These are phyloP conservation scores for Pontoporia blainvillei DNA, from an alignment of 2,113 vertebrate genomes.

Conservation along the genomic window DNA sequence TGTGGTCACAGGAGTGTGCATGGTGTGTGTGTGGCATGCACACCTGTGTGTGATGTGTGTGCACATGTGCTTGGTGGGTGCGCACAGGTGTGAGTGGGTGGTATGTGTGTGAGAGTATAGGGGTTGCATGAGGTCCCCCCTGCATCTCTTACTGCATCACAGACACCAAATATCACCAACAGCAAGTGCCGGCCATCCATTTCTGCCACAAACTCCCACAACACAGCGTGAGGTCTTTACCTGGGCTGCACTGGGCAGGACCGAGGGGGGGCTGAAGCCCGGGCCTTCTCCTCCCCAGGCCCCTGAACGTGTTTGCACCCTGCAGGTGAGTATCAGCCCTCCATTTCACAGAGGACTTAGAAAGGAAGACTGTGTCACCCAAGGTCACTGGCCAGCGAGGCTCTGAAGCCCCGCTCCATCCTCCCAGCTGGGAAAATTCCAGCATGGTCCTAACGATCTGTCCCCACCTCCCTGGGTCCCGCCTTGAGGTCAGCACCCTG, in stretches of 20 bases:
- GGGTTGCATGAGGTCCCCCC: not conserved
- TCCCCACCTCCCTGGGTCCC: accelerated
- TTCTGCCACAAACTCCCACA: not conserved
- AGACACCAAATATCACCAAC: not conserved
- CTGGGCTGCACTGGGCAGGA: not conserved
- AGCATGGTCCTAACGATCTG: accelerated
- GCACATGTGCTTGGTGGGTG: no score
- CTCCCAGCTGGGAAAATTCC: not conserved
- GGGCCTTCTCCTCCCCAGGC: not conserved
- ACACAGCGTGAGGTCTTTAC: accelerated
- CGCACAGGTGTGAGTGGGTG: not conserved
- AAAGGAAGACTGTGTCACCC: accelerated
- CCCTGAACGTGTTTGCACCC: not conserved
- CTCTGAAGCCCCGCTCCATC: not conserved
- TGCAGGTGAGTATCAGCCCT: accelerated
- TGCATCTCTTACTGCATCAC: not conserved
- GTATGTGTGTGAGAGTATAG: not conserved
- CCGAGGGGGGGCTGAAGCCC: accelerated
- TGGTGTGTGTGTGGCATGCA: no score
- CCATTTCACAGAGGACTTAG: not conserved
- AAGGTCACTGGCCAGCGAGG: not conserved
- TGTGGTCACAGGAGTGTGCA: not conserved
- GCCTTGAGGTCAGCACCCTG: not conserved
- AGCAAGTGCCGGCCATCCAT: no score
- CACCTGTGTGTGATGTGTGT: not conserved